Conservation (phyloP, 2,797 vertebrate genomes). For the Scomberomorus guttatus region DNA sequence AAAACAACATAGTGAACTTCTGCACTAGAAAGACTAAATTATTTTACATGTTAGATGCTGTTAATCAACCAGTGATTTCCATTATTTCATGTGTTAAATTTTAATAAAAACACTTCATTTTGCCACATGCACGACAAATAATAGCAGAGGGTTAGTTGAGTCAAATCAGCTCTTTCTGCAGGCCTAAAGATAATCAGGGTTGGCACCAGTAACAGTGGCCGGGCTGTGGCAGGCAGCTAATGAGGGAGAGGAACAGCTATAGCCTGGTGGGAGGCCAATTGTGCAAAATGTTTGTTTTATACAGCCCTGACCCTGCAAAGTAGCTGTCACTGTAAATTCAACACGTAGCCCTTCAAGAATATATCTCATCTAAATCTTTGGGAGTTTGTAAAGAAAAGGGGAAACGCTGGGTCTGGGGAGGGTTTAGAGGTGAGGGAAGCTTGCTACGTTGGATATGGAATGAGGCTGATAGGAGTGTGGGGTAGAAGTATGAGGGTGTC, state of each 20-base stretch:
- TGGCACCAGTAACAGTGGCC: conserved; percentile 76
- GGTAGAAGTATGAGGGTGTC: conserved; percentile 54
- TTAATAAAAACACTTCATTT: conserved; percentile 23
- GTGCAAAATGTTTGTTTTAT: conserved; percentile 79
- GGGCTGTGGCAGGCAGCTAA: conserved; percentile 74
- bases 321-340: conserved; percentile 72
- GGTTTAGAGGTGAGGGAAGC: conserved; percentile 23
- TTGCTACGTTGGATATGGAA: conserved; percentile 25
- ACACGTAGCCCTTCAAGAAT: conserved; percentile 62
- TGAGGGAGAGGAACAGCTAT: conserved; percentile 72
- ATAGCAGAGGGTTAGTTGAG: conserved; percentile 44
- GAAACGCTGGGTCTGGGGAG: conserved; percentile 6
- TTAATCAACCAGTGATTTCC: conserved; percentile 38
- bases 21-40: conserved; percentile 53
- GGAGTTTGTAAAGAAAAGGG: conserved; percentile 21
- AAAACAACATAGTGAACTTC: conserved; percentile 64
- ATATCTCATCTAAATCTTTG: conserved; percentile 64
- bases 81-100: conserved; percentile 56
- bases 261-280: conserved; percentile 75
- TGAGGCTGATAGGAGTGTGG: conserved; percentile 21
- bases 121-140: conserved; percentile 63
- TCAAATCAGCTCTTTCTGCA: conserved; percentile 57
- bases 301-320: conserved; percentile 63
- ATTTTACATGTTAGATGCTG: conserved; percentile 43
- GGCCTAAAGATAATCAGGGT: conserved; percentile 76